Conservation (phyloP, 2,888 invertebrate genomes). For the Odontocerum albicorne region DNA sequence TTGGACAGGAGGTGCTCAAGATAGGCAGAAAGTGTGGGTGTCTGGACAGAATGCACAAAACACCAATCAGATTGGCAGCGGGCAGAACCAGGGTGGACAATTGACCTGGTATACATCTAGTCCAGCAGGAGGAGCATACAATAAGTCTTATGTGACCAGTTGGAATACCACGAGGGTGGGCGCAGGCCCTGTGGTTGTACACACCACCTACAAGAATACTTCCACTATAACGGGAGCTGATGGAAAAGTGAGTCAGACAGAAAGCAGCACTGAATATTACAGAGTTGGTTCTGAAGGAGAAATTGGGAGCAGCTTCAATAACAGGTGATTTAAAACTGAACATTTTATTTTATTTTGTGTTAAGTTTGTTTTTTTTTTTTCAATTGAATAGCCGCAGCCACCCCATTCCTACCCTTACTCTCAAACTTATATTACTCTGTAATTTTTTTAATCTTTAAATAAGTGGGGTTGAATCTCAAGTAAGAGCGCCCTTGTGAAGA, state of each 20-base stretch:
- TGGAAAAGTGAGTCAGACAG: constrained; percentile 50
- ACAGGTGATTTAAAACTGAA: constrained; percentile 45
- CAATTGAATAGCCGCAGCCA: too few species aligned
- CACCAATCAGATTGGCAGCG: background rate
- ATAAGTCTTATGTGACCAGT: constrained; percentile 27
- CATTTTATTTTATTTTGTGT: too few species aligned
- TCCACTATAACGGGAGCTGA: constrained; percentile 51
- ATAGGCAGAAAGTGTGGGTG: background rate
- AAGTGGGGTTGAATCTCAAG: too few species aligned
- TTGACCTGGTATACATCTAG: constrained; percentile 10
- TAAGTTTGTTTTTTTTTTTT: too few species aligned
- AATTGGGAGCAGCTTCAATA: constrained; percentile 49
- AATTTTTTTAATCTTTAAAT: too few species aligned
- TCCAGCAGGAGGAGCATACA: constrained; percentile 39
- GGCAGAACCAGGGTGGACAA: constrained; percentile 4
- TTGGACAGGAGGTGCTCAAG: background rate
- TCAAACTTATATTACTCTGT: too few species aligned
- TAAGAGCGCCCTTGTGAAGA: too few species aligned
- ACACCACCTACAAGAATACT: constrained; percentile 40
- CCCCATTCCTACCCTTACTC: too few species aligned
- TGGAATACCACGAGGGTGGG: constrained; percentile 35
- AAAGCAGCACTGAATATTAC: constrained; percentile 56
- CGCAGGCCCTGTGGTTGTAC: constrained; percentile 40
- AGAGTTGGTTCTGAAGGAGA: constrained; percentile 52
- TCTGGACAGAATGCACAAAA: background rate